Base-by-base conservation (phyloP, 2,113 vertebrate species). In the Tiliqua scincoides region DNA sequence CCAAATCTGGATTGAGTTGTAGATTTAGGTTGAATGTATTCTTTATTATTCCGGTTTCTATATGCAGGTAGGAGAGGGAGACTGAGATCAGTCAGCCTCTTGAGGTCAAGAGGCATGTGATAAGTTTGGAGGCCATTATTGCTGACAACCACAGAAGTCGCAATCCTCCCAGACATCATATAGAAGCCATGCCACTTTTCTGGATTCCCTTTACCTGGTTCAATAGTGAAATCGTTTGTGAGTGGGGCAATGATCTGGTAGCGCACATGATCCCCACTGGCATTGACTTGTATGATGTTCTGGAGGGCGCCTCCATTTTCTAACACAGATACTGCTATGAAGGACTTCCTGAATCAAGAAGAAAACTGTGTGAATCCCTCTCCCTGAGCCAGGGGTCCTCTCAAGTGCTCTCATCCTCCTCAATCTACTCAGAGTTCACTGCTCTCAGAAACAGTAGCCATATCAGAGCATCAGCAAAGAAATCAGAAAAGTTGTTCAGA, bases 21-120 rank as follows among this genome's bases (percentile, higher is more conserved):
- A 93, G 62, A 43, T 95, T 89, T 79, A 97, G 89, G 37, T 27
- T 79, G 3, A 25, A 54, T 0, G 94, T 95, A 80, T 93, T 96
- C 80, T 65, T 91, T 82, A 97, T 91, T 71, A 92, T 27, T 0
- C 97, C 96, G 0, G 95, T 94, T 1, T 0, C 97, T 97, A 88
- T 0, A 65, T 17, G 2, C 21, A 73, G 35, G 59, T 14, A 79
- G 21, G 20, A 59, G 11, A n/a, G n/a, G n/a, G n/a, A 63, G 63
- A 20, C 6, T 77, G 65, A 9, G 72, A 81, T 40, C 25, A n/a
- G 2, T 57, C 54, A 84, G n/a, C 21, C 48, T n/a, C 48, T 54
- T 30, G 17, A 61, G 57, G 6, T 20, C 37, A 62, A 74, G 77
- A 32, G 15, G 62, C 48, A 62, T 62, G 85, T 48, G 10, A 61